These are phyloP conservation scores for Agonopterix arenella DNA, from an alignment of 2,888 invertebrate species.

Conservation along the genomic window DNA sequence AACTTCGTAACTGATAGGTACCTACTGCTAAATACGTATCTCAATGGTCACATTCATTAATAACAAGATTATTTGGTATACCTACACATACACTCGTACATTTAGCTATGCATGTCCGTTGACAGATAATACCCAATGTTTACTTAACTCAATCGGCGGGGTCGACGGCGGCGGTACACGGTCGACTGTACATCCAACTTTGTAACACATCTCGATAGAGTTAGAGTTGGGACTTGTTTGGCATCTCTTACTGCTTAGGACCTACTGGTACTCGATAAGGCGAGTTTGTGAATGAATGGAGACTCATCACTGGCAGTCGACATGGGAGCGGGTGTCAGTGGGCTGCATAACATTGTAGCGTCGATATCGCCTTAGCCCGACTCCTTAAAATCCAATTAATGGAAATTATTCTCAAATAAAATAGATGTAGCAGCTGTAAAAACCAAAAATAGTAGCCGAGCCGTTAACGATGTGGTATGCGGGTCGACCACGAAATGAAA, in stretches of 20 bases:
- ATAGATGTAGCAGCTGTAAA: conserved; percentile 15
- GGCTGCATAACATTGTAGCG: conserved; percentile 36
- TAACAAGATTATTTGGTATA: conserved; percentile 57
- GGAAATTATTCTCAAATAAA: conserved; percentile 14
- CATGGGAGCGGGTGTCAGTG: conserved; percentile 46
- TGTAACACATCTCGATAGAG: conserved; percentile 28
- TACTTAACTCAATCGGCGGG: conserved; percentile 72
- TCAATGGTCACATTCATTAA: conserved; percentile 53
- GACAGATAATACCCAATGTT: conserved; percentile 75
- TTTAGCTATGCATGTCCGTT: conserved; percentile 63
- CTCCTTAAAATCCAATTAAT: neutral
- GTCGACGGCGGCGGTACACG: conserved; percentile 43
- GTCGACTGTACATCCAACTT: conserved; percentile 27
- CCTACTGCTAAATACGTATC: conserved; percentile 21
- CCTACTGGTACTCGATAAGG: conserved; percentile 40
- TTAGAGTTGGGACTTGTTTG: conserved; percentile 53
- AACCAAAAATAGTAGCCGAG: conserved; percentile 34
- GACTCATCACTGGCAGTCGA: conserved; percentile 67
- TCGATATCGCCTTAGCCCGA: conserved; percentile 17
- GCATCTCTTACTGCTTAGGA: conserved; percentile 38
- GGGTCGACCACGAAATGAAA: conserved; percentile 66
- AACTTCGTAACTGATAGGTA: conserved; percentile 9
- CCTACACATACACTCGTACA: conserved; percentile 38
- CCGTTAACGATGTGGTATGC: conserved; percentile 50
- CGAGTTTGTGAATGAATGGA: conserved; percentile 71